Evolutionary conservation across 2,113 vertebrate genomes (phyloP), one percentile per base, ranked within the genome.

Genomic region (Paramisgurnus dabryanus): DNA sequence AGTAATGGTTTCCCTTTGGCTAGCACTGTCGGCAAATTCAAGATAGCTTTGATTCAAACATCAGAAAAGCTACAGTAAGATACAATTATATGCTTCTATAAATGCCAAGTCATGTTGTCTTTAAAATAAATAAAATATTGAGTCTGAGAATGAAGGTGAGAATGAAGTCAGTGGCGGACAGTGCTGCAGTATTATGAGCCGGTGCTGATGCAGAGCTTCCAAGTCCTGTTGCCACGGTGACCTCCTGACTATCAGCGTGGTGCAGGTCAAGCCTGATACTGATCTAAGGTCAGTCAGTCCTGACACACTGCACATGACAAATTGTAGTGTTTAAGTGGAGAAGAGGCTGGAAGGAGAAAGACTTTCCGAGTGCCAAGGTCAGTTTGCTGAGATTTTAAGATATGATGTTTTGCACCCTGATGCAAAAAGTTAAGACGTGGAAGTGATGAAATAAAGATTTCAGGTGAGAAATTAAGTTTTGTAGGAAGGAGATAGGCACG

Each of bases 311-410:
- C 79, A 73, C 22, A 49, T 43, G 68, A 80, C 69, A 73, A 73
- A 80, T 80, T 66, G 55, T 15, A 66, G 47, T 66, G 60, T 63
- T 63, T 55, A 80, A 63, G 41, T 47, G 55, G 68, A 45, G 18
- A 43, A 41, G 39, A 17, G 47, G 40, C 67, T 63, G 50, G 47
- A 8, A 65, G 2, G 68, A 57, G 69, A 66, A 58, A 80, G 68
- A 43, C 45, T 18, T 80, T 11, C 7, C 27, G 17, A 22, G 13
- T 40, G 18, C 76, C 80, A 87, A 87, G 85, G 87, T 89, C 84
- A 85, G 75, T 79, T 77, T 83, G 43, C 22, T 73, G 73, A 79
- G 65, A 43, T 58, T 72, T 15, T 17, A 34, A 34, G 11, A 17
- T n/a, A 43, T 22, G 76, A 81, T 84, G 76, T 67, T 79, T 85